Percentiles rank a stretch among this genome's conserved stretches.
These are phyloP conservation scores for Lordiphosa collinella DNA, from an alignment of 1,140 invertebrate genomes.

Conservation along the genomic window DNA sequence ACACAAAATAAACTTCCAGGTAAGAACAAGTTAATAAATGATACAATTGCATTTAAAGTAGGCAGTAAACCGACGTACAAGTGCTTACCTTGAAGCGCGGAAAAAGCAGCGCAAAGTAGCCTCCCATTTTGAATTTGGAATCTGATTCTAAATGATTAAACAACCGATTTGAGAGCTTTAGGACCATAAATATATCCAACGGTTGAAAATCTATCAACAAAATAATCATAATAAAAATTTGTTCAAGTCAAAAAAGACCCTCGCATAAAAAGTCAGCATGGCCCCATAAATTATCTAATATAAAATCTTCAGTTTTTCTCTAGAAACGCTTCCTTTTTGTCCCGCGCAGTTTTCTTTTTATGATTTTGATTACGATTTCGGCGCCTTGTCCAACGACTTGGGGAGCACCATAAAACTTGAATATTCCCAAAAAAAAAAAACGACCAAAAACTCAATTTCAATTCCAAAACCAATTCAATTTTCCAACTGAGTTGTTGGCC, in stretches of 20 bases:
- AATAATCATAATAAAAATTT: conserved; percentile 27
- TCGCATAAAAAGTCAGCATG: conserved; percentile 51
- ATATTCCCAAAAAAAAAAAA: conserved; percentile 19
- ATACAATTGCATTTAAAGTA: too few relatives aligned
- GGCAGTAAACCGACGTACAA: too few relatives aligned
- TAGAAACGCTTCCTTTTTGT: conserved; percentile 60
- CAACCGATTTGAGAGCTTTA: too few relatives aligned
- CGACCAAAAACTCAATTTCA: conserved; percentile 63
- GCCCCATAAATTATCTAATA: conserved; percentile 58
- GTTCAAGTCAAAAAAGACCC: conserved; percentile 10
- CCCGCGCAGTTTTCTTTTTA: conserved; percentile 51
- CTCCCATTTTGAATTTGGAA: too few relatives aligned
- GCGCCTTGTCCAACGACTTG: conserved; percentile 54
- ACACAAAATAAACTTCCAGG: too few relatives aligned
- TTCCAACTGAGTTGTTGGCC: conserved; percentile 61
- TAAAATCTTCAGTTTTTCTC: conserved; percentile 37
- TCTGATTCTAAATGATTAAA: too few relatives aligned
- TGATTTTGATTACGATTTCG: conserved; percentile 72
- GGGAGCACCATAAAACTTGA: conserved; percentile 52
- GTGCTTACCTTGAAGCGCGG: too few relatives aligned
- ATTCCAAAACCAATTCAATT: conserved; percentile 67
- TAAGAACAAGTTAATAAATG: too few relatives aligned
- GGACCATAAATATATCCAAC: background rate
- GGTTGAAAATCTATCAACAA: conserved; percentile 8
- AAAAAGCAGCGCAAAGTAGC: too few relatives aligned